Evolutionary conservation across 2,797 vertebrate species (phyloP), one percentile per base, ranked within the genome.

Genomic region (Pseudotriccus pelzelni): DNA sequence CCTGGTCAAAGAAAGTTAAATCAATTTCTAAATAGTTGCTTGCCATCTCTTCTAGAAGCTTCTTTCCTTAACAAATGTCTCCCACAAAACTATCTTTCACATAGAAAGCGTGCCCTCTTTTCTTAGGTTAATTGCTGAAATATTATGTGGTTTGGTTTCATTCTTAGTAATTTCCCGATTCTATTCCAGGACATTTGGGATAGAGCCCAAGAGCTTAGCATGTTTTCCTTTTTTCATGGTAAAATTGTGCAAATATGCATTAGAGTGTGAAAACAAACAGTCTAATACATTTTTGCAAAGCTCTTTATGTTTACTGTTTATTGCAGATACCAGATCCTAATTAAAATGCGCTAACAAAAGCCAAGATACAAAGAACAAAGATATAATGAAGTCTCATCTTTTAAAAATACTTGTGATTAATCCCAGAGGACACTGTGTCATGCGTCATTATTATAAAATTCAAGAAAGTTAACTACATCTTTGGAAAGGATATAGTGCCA

Each of bases 231-330:
- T 98, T 98, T 98, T 98, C 98, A 98, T 98, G 98, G 98, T 98
- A 98, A 98, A 98, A 98, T 98, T 98, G 98, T 98, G 98, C 98
- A 98, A 98, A 98, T 98, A 98, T 98, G 98, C 98, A 98, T 98
- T 98, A 98, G 98, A 98, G 98, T 98, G 98, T 98, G 98, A 98
- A 98, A 98, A 98, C 98, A 98, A 98, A 98, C 98, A 98, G 98
- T 98, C 98, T 98, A 98, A 98, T 98, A 98, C 98, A 98, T 98
- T 98, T 98, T 98, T 98, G 98, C 98, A 98, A 98, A 98, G 98
- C 98, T 98, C 98, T 98, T 98, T 98, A 98, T 98, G 98, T 98
- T 98, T 98, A 98, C 98, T 98, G 98, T 98, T 98, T 98, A 98
- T 98, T 98, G 98, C 98, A 98, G 98, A 98, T 98, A 98, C 98